Evolutionary conservation across 2,113 vertebrate genomes (phyloP).

Genomic region (Vulpes ferrilata): DNA sequence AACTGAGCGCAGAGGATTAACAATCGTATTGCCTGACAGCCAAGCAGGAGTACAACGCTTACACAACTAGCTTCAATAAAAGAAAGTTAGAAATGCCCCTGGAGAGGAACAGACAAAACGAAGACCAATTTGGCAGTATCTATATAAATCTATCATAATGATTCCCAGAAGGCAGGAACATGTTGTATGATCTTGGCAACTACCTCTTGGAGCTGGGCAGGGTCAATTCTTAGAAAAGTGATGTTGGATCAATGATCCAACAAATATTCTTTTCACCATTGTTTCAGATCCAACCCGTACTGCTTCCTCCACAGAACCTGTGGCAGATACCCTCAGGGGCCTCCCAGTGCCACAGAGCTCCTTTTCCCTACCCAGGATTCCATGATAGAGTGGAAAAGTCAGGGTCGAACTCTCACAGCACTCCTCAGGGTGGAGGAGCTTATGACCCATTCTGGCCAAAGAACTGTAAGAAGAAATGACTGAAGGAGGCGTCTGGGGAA

Average conservation of each 20-base stretch:
- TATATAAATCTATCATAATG: background rate
- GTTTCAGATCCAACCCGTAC: background rate
- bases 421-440: background rate
- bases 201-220: background rate
- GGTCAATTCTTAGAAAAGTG: conserved; percentile 27
- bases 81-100: conserved; percentile 52
- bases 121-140: conserved; percentile 55
- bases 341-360: background rate
- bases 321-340: background rate
- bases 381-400: background rate
- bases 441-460: background rate
- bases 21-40: background rate
- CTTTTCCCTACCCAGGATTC: background rate
- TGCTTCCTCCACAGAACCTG: background rate
- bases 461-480: conserved; percentile 3
- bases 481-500: background rate
- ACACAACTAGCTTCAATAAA: conserved; percentile 54
- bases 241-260: background rate
- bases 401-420: background rate
- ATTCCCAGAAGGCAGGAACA: conserved; percentile 27
- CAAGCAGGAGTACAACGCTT: conserved; percentile 18
- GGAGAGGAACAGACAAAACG: conserved; percentile 26
- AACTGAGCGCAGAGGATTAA: conserved; percentile 40
- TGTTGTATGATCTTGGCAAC: conserved; percentile 48
- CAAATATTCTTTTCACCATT: background rate